Evolutionary conservation across 2,888 invertebrate species (phyloP).

Genomic region (Sericinus montela): DNA sequence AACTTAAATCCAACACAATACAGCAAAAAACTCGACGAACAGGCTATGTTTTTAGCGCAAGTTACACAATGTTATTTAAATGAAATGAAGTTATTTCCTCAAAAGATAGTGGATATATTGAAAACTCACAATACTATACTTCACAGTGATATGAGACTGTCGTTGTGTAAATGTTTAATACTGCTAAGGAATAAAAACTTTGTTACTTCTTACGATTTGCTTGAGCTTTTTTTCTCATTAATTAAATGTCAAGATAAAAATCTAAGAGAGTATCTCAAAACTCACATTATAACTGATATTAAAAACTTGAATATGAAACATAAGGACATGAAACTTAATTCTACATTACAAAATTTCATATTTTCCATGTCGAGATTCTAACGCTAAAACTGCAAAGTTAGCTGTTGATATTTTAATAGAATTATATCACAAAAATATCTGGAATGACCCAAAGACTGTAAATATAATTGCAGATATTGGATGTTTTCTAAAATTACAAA

Average conservation of each 20-base stretch:
- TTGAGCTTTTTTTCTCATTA: conserved; percentile 95
- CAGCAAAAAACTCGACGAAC: conserved; percentile 91
- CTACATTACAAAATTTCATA: conserved; percentile 96
- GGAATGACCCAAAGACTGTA: conserved; percentile 98
- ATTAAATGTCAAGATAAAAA: conserved; percentile 94
- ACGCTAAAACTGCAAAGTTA: conserved; percentile 94
- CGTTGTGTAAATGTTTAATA: conserved; percentile 95
- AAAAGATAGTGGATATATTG: conserved; percentile 91
- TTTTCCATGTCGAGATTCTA: conserved; percentile 94
- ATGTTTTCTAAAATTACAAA: conserved; percentile 97
- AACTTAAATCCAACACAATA: conserved; percentile 90
- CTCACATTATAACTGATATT: conserved; percentile 95
- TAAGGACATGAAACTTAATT: conserved; percentile 94
- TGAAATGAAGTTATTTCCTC: conserved; percentile 89
- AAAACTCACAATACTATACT: conserved; percentile 91
- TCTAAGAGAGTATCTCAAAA: conserved; percentile 91
- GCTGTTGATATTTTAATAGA: conserved; percentile 97
- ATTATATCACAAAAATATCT: conserved; percentile 95
- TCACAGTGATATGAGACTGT: conserved; percentile 93
- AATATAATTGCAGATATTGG: conserved; percentile 96
- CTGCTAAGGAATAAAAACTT: conserved; percentile 95
- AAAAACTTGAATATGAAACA: conserved; percentile 96
- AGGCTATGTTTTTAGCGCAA: conserved; percentile 95
- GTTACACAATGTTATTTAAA: conserved; percentile 94
- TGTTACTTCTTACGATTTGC: conserved; percentile 89